These are phyloP conservation scores for Hydropotes inermis DNA, from an alignment of 2,113 vertebrate species.

Conservation along the genomic window DNA sequence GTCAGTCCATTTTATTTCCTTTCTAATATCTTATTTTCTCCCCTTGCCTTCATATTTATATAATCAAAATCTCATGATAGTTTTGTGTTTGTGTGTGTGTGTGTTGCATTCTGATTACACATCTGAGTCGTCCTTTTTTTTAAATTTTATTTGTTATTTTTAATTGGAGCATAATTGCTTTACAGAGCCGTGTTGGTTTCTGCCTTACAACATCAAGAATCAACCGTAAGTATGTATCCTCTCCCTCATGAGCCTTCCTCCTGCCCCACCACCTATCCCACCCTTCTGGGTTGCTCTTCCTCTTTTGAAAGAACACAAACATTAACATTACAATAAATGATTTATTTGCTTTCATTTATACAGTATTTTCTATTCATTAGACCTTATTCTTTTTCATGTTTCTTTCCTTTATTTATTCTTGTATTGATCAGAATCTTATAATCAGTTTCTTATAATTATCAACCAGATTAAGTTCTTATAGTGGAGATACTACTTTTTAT, in stretches of 20 bases:
- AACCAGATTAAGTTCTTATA: not conserved
- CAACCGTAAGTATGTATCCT: not conserved
- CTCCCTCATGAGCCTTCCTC: not conserved
- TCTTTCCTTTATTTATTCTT: not conserved
- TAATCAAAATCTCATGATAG: not conserved
- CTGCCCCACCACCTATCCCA: not conserved
- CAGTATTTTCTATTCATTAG: not conserved
- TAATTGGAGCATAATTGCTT: not conserved
- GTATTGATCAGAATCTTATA: not conserved
- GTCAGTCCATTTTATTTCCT: not conserved
- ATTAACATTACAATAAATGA: not conserved
- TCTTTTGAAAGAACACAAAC: not conserved
- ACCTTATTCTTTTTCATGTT: not conserved
- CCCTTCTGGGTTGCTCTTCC: not conserved
- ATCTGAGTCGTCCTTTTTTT: not conserved
- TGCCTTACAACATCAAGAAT: not conserved
- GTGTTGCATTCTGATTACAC: not conserved
- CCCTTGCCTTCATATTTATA: not conserved
- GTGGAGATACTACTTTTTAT: not conserved
- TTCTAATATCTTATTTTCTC: not conserved
- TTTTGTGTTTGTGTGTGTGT: not conserved
- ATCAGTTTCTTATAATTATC: not conserved
- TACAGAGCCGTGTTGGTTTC: not conserved
- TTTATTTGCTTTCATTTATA: not conserved
- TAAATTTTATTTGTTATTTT: not conserved